Evolutionary conservation across 2,888 invertebrate species (phyloP).

Genomic region (Branchipolynoe longqiensis): DNA sequence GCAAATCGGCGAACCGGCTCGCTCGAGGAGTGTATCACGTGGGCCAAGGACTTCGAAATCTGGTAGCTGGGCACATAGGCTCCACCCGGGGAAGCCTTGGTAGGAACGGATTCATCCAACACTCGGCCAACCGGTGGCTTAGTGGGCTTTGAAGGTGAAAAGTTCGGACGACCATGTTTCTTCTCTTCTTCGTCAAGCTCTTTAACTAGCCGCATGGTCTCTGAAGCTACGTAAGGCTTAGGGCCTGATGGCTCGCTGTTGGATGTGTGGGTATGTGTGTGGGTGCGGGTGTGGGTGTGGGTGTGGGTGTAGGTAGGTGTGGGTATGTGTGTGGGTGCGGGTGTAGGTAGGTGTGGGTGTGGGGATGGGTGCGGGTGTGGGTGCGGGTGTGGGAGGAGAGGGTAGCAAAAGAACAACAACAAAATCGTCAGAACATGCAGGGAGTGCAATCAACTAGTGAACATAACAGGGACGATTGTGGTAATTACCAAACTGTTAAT

Average conservation of each 20-base stretch:
- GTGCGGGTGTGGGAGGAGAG: no score
- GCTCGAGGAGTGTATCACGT: slow-evolving; percentile 1
- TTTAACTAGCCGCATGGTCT: slow-evolving; percentile 46
- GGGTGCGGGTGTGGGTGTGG: no score
- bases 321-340: no score
- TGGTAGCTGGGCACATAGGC: slow-evolving; percentile 18
- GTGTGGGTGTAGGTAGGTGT: no score
- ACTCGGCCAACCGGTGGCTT: slow-evolving; percentile 10
- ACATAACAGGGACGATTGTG: no score
- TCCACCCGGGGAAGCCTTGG: slow-evolving; percentile 3
- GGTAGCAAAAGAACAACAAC: slow-evolving; percentile 4
- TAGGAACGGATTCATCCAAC: neutral
- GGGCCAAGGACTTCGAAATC: slow-evolving; percentile 24
- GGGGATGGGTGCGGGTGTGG: no score
- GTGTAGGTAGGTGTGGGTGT: no score
- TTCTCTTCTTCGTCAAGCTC: slow-evolving; percentile 54
- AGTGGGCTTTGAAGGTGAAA: slow-evolving; percentile 1
- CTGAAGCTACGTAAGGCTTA: slow-evolving; percentile 50
- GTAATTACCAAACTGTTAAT: no score
- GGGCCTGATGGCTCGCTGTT: slow-evolving; percentile 27
- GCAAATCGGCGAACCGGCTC: neutral
- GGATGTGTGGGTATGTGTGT: no score
- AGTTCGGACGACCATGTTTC: slow-evolving; percentile 11
- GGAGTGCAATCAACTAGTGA: no score
- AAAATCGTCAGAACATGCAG: slow-evolving; percentile 13